A percentile compares a stretch with the other conserved stretches of the same genome.
Conservation (phyloP, 2,888 invertebrate genomes). For the Ypsolopha scabrella region DNA sequence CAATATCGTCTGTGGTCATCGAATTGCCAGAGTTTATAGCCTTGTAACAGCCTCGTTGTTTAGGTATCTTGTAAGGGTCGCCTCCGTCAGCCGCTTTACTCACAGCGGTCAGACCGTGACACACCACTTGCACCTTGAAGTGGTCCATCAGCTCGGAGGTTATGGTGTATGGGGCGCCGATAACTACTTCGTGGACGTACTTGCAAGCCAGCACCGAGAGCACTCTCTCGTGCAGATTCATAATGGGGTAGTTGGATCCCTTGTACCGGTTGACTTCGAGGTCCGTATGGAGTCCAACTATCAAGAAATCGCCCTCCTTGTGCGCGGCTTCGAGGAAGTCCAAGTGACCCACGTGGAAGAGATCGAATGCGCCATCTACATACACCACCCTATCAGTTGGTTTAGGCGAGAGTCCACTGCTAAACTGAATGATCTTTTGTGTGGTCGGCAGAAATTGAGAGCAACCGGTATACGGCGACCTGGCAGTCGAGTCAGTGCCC, state of each 20-base stretch:
- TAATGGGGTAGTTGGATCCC: slow-evolving; percentile 97
- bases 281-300: slow-evolving; percentile 96
- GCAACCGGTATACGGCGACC: slow-evolving; percentile 97
- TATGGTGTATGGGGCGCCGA: slow-evolving; percentile 96
- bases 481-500: slow-evolving; percentile 87
- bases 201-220: slow-evolving; percentile 96
- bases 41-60: slow-evolving; percentile 73
- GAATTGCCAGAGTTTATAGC: slow-evolving; percentile 84
- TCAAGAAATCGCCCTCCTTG: slow-evolving; percentile 92
- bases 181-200: slow-evolving; percentile 98
- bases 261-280: slow-evolving; percentile 92
- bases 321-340: slow-evolving; percentile 94
- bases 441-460: slow-evolving; percentile 97
- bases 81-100: slow-evolving; percentile 79
- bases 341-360: slow-evolving; percentile 98
- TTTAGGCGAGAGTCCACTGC: slow-evolving; percentile 86
- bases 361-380: slow-evolving; percentile 97
- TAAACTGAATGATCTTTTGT: slow-evolving; percentile 94
- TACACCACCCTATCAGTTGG: slow-evolving; percentile 87
- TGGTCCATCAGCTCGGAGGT: slow-evolving; percentile 95
- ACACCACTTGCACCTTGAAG: slow-evolving; percentile 91
- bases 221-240: slow-evolving; percentile 98
- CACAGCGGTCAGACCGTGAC: slow-evolving; percentile 88
- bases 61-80: slow-evolving; percentile 92
- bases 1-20: slow-evolving; percentile 96